Percentiles rank a stretch among this genome's conserved stretches.
Evolutionary conservation across 2,113 vertebrate genomes (phyloP).

Genomic region (Pantherophis guttatus): DNA sequence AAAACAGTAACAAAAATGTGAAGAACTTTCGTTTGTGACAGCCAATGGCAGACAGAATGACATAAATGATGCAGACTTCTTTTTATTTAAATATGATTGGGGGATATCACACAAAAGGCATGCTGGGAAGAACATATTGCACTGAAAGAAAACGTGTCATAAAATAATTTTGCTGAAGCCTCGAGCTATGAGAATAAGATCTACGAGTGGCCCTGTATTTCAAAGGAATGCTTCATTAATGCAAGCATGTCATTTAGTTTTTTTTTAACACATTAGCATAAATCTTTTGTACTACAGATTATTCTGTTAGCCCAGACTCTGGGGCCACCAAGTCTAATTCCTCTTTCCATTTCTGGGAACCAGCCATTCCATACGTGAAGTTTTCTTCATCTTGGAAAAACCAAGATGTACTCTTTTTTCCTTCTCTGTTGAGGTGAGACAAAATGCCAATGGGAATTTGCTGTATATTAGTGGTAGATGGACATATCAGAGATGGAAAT

Average conservation of each 20-base stretch:
- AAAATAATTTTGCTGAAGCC: not conserved
- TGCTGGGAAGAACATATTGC: constrained; percentile 51
- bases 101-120: constrained; percentile 66
- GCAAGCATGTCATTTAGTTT: not conserved
- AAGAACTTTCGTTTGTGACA: constrained; percentile 73
- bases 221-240: not conserved
- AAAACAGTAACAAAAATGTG: constrained; percentile 73
- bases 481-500: not conserved
- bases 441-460: not conserved
- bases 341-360: not conserved
- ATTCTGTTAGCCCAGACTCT: not conserved
- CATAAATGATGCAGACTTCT: constrained; percentile 73
- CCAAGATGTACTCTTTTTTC: not conserved
- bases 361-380: not conserved
- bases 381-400: not conserved
- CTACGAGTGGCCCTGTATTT: not conserved
- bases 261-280: not conserved
- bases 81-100: constrained; percentile 69
- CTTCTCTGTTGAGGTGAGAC: not conserved
- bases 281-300: not conserved
- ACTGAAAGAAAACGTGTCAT: constrained; percentile 27
- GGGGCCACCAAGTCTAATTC: not conserved
- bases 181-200: not conserved
- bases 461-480: not conserved
- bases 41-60: constrained; percentile 72